Evolutionary conservation across 1,140 invertebrate genomes (phyloP).

Genomic region (Diorhabda carinulata): DNA sequence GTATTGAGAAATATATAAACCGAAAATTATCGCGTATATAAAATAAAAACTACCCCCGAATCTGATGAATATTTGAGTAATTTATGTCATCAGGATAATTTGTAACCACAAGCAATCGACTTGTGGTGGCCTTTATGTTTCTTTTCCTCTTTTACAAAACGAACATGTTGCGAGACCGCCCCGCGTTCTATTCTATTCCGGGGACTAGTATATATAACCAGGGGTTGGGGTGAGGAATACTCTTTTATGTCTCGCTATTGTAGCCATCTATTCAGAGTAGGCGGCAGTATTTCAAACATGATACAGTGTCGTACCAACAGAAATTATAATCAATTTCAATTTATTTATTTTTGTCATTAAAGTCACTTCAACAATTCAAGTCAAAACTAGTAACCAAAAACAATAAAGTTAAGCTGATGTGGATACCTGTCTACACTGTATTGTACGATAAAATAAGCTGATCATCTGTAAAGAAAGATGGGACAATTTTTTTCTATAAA

Average conservation of each 20-base stretch:
- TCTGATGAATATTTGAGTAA: conserved; percentile 7
- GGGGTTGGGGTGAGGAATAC: not conserved
- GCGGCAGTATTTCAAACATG: conserved; percentile 8
- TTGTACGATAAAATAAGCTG: too few species aligned
- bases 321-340: too few species aligned
- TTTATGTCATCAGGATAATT: conserved; percentile 17
- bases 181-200: conserved; percentile 6
- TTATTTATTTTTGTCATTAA: too few species aligned
- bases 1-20: too few species aligned
- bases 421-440: too few species aligned
- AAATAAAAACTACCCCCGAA: not conserved
- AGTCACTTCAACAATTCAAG: too few species aligned
- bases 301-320: conserved; percentile 3
- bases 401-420: too few species aligned
- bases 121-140: conserved; percentile 15
- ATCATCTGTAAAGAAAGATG: too few species aligned
- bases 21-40: too few species aligned
- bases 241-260: conserved; percentile 11
- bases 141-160: conserved; percentile 8
- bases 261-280: conserved; percentile 11
- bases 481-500: too few species aligned
- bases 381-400: too few species aligned
- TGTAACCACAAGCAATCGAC: conserved; percentile 15
- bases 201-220: not conserved
- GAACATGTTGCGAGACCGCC: conserved; percentile 15